Base-by-base conservation (phyloP, 1,140 invertebrate genomes). In the Lethocerus indicus region DNA sequence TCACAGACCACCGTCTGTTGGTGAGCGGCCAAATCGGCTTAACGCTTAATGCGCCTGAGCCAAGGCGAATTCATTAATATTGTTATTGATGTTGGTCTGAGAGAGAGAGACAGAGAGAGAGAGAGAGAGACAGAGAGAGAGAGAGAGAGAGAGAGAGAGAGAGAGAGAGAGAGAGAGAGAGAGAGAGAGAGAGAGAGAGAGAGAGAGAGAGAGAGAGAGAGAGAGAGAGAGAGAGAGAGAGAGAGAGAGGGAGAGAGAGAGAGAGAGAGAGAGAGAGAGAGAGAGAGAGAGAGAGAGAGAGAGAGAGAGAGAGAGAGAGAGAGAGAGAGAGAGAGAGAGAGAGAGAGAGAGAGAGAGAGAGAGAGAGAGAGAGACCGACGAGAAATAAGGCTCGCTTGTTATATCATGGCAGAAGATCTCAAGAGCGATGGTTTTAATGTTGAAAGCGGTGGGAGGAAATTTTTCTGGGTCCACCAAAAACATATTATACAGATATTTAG, bases 91-190 rank as follows among this genome's bases (percentile, higher is more conserved):
- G 32, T 44, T 26, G 35, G 14, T 39, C 32, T 23, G 42, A 26
- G 2, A 51, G 49, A 44, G 42, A 46, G 29, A 45, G 18, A 47
- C 46, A 47, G 44, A 40, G 24, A 46, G 43, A 46, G 44, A 41
- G 39, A 51, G 42, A 40, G 40, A 49, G 51, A 32, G 45, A 43
- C 20, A 24, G 53, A 37, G 28, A 46, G 43, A 40, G 37, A 40
- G 35, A 49, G 35, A 40, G 23, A 40, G 35, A 49, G 35, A 49
- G 23, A 40, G 23, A 37, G 36, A 41, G 35, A 27, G 35, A 49
- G 35, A 49, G 13, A 49, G 0, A 41, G 35, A 49, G 24, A 25
- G 35, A 25, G 24, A 1, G 29, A 49, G 13, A 39, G 35, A 40
- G 36, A 39, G 35, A 40, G 24, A 42, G 35, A 40, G 0, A 1